Conservation (phyloP, 2,113 vertebrate species). For the Strigops habroptila region DNA sequence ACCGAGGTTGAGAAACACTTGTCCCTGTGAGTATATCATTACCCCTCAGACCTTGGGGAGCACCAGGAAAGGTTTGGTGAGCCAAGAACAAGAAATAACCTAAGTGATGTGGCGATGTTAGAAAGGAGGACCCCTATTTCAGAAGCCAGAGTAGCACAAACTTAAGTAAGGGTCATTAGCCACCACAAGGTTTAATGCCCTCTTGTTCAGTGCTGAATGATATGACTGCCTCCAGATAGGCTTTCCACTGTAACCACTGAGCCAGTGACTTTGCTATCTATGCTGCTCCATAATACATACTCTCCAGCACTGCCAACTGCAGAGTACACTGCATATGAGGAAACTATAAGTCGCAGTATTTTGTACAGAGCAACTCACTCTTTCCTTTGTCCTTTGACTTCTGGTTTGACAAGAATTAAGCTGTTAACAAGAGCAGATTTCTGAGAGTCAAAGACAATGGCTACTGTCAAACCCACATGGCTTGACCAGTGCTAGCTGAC, state of each 20-base stretch:
- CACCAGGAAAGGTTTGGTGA: neutral
- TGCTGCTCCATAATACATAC: accelerated
- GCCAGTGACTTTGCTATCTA: neutral
- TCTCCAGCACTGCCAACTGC: neutral
- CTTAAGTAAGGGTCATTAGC: neutral
- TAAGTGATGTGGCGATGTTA: neutral
- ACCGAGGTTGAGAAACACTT: neutral
- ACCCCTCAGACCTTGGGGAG: neutral
- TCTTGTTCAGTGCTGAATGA: neutral
- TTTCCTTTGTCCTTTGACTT: neutral
- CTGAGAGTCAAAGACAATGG: neutral
- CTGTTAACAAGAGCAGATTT: neutral
- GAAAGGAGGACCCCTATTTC: neutral
- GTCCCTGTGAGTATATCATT: neutral
- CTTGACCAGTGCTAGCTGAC: neutral
- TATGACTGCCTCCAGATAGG: neutral
- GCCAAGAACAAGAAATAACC: neutral
- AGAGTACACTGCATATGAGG: neutral
- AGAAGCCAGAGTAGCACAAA: neutral
- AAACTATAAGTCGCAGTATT: neutral
- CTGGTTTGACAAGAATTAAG: neutral
- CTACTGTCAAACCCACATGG: neutral
- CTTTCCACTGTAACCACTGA: neutral
- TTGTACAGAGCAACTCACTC: neutral
- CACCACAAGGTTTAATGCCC: neutral